Base-by-base conservation (phyloP, 1,140 invertebrate species). In the Radopholus similis region DNA sequence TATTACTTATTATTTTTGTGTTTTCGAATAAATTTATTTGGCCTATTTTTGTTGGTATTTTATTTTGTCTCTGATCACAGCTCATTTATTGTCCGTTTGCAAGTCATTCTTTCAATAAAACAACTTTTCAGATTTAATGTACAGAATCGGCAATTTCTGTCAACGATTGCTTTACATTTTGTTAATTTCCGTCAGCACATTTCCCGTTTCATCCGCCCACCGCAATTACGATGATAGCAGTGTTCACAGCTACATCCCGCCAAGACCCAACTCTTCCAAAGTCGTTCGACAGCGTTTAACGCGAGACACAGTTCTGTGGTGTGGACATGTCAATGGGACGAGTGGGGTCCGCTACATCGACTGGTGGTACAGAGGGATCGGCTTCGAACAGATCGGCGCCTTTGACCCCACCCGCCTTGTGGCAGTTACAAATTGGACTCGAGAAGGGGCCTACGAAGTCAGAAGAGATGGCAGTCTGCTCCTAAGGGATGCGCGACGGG, bases 371-470 rank as follows among this genome's bases (percentile, higher is more conserved):
- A 66, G 28, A 26, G 21, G 60, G 42, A n/a, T 18, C 40, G 66
- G 54, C 13, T 13, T 32, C 1, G 21, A 23, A 6, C 26, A 42
- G 13, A 68, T 68, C 32, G 66, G 68, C 0, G 38, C 26, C n/a
- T 44, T 68, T 44, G 38, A 67, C n/a, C 26, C 40, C 6, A 28
- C n/a, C 21, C 23, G 26, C 49, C 9, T n/a, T 18, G 28, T 68
- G 23, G 30, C 38, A 70, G 18, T 54, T 2, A 56, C 28, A 8
- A 30, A 51, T 23, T 77, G 66, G 62, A 53, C 35, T n/a, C 34
- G 56, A 47, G 56, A 74, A 59, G 73, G 74, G 0, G 44, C 49
- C 8, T 77, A 76, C 54, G 13, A 74, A 68, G 56, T 76, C 11
- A 15, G 26, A 13, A 34, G 37, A 21, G 58, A 58, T 34, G 75